These are phyloP conservation scores for Epinotia ramella DNA, from an alignment of 2,888 invertebrate species.

Conservation along the genomic window DNA sequence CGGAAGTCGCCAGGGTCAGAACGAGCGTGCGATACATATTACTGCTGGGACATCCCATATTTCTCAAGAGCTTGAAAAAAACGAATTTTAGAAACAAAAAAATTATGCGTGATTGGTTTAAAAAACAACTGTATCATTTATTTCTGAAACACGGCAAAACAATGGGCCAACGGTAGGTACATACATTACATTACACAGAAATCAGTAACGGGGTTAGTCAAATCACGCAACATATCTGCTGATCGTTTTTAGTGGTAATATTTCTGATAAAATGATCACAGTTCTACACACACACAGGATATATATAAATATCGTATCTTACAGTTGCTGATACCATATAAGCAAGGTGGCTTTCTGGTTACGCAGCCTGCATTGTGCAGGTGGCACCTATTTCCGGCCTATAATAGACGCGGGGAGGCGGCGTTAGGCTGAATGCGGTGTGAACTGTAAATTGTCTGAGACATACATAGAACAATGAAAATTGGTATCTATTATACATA, in stretches of 20 bases:
- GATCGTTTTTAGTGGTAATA: background rate
- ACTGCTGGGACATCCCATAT: background rate
- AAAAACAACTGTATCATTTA: no score
- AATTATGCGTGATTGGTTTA: no score
- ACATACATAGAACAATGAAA: background rate
- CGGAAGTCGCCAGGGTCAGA: background rate
- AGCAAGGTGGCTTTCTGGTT: background rate
- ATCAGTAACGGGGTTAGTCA: no score
- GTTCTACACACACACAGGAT: background rate
- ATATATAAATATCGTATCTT: background rate
- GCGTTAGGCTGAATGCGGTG: background rate
- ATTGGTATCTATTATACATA: background rate
- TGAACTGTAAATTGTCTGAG: conserved; percentile 1
- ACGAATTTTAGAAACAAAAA: background rate
- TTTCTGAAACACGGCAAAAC: no score
- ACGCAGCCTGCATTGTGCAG: background rate
- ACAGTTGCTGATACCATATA: background rate
- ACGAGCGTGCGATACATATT: background rate
- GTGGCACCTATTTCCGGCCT: background rate
- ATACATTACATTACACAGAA: no score
- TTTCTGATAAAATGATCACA: background rate
- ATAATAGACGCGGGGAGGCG: background rate
- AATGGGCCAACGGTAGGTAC: no score
- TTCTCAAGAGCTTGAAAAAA: background rate
- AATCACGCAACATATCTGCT: background rate